Percentiles rank a stretch among this genome's conserved stretches.
Conservation (phyloP, 2,113 vertebrate species). For the Excalfactoria chinensis region DNA sequence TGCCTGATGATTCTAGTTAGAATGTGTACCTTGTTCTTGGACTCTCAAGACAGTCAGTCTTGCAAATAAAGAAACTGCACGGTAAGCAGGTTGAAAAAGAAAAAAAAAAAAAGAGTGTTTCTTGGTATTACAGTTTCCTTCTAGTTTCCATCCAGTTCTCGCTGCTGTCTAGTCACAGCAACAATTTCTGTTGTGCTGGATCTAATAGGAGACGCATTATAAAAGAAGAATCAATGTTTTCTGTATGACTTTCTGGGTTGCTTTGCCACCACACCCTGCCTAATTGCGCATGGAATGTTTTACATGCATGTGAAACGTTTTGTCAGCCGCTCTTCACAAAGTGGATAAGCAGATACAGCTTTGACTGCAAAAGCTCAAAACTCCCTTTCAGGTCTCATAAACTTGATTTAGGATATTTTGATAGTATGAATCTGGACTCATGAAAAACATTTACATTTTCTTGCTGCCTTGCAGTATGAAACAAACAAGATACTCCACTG, state of each 20-base stretch:
- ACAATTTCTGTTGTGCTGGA: neutral
- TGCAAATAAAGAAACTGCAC: neutral
- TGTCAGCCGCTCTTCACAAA: constrained; percentile 6
- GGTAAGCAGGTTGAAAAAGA: neutral
- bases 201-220: neutral
- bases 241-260: constrained; percentile 63
- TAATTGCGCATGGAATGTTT: constrained; percentile 72
- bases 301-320: constrained; percentile 35
- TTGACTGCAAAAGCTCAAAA: neutral
- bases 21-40: neutral
- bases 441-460: constrained; percentile 64
- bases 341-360: constrained; percentile 40
- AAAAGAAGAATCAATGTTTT: constrained; percentile 69
- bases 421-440: constrained; percentile 60
- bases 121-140: constrained; percentile 32
- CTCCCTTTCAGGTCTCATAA: constrained; percentile 62
- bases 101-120: neutral
- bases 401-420: constrained; percentile 68
- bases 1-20: neutral
- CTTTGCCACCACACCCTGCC: constrained; percentile 66
- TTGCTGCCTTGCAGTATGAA: neutral
- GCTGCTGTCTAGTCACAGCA: neutral
- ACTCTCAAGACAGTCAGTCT: neutral
- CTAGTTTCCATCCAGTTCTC: constrained; percentile 19
- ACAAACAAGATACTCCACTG: constrained; percentile 39